These are phyloP conservation scores for Dryomyza anilis DNA, from an alignment of 2,888 invertebrate species.

Conservation along the genomic window DNA sequence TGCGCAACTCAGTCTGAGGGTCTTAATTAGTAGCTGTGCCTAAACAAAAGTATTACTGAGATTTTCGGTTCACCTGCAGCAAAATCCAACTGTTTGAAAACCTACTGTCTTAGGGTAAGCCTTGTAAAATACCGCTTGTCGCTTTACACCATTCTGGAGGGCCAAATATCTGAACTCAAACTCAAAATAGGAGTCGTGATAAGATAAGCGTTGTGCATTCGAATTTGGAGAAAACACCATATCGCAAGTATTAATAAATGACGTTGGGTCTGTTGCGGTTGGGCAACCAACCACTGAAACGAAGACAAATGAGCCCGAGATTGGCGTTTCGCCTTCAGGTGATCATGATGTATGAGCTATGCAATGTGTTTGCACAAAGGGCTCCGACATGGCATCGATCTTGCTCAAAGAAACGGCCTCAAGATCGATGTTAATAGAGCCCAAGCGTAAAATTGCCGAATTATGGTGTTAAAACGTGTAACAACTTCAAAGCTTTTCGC, in stretches of 20 bases:
- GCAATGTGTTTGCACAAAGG: not conserved
- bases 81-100: not conserved
- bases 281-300: not conserved
- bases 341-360: slow-evolving; percentile 13
- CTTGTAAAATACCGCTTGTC: too few relatives aligned
- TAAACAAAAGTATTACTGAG: too few relatives aligned
- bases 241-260: too few relatives aligned
- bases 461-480: not conserved
- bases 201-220: slow-evolving; percentile 23
- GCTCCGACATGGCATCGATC: not conserved
- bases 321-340: slow-evolving; percentile 10
- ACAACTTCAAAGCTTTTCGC: not conserved
- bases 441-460: not conserved
- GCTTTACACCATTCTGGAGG: too few relatives aligned
- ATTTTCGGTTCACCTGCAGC: too few relatives aligned
- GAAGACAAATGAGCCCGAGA: slow-evolving; percentile 19
- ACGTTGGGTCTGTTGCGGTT: too few relatives aligned
- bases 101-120: too few relatives aligned
- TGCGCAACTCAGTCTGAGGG: too few relatives aligned
- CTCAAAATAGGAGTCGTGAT: slow-evolving; percentile 4
- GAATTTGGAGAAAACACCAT: not conserved
- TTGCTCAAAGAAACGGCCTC: too few relatives aligned
- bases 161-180: slow-evolving; percentile 24
- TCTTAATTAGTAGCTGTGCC: too few relatives aligned
- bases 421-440: too few relatives aligned